Evolutionary conservation across 2,797 vertebrate genomes (phyloP).

Genomic region (Sylvia borin): DNA sequence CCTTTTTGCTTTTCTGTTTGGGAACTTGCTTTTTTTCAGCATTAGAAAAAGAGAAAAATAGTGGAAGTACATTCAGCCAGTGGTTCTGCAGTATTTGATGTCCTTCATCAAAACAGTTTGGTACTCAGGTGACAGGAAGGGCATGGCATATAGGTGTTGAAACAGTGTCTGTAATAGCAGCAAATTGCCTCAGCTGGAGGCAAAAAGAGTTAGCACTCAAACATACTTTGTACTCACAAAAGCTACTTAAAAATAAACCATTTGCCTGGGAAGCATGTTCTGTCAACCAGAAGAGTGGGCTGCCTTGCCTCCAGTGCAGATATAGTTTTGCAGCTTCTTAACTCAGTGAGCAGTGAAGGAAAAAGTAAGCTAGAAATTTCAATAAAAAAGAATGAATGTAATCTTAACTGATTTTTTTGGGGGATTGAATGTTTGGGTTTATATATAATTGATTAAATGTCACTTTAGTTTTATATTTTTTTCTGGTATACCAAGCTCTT

Average conservation of each 20-base stretch:
- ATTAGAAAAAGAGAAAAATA: background rate
- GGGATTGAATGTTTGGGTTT: background rate
- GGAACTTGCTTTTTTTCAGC: background rate
- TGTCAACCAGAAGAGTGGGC: background rate
- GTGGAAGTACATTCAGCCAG: background rate
- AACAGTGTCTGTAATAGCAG: background rate
- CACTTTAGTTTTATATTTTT: background rate
- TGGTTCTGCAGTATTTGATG: background rate
- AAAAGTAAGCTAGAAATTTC: background rate
- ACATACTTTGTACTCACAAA: background rate
- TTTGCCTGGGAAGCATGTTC: background rate
- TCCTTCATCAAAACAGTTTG: background rate
- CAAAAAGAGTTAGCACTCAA: background rate
- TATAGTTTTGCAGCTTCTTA: background rate
- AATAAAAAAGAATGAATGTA: background rate
- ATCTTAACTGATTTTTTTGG: background rate
- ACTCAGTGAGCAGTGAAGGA: background rate
- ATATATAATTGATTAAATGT: background rate
- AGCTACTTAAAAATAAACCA: background rate
- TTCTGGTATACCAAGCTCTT: background rate
- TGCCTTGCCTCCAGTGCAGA: background rate
- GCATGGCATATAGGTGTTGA: background rate
- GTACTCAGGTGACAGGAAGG: background rate
- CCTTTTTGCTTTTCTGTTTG: background rate
- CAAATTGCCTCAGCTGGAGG: background rate